These are phyloP conservation scores for Heloderma charlesbogerti DNA, from an alignment of 2,113 vertebrate species.

Conservation along the genomic window DNA sequence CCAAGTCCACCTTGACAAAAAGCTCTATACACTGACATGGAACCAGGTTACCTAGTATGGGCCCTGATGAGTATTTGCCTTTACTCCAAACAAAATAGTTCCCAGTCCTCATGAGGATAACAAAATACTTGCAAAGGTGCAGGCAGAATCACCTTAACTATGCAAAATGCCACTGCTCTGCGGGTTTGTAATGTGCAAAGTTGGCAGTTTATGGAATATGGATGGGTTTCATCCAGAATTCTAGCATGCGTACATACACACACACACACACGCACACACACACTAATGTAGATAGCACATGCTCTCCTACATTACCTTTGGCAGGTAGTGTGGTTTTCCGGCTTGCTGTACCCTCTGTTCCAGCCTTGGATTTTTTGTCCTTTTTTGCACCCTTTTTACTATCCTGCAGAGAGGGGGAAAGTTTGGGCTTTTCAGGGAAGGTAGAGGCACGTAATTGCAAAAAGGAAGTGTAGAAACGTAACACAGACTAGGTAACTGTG, in stretches of 20 bases:
- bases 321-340: slow-evolving; percentile 30
- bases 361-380: slow-evolving; percentile 68
- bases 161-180: not conserved
- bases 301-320: slow-evolving; percentile 67
- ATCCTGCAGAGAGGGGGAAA: slow-evolving; percentile 62
- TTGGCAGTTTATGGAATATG: not conserved
- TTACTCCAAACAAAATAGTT: not conserved
- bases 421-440: not conserved
- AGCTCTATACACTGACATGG: too few relatives aligned
- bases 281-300: not conserved
- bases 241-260: not conserved
- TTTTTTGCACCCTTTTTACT: slow-evolving; percentile 74
- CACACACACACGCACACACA: not conserved
- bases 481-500: not conserved
- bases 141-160: not conserved
- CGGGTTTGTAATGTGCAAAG: fast-evolving
- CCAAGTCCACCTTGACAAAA: too few relatives aligned
- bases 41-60: not conserved
- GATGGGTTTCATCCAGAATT: not conserved
- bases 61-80: not conserved
- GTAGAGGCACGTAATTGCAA: not conserved
- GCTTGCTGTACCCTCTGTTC: slow-evolving; percentile 4
- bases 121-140: not conserved
- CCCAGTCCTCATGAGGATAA: not conserved
- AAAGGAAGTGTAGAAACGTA: not conserved